Evolutionary conservation across 2,797 vertebrate genomes (phyloP).

Genomic region (Graptemys geographica): DNA sequence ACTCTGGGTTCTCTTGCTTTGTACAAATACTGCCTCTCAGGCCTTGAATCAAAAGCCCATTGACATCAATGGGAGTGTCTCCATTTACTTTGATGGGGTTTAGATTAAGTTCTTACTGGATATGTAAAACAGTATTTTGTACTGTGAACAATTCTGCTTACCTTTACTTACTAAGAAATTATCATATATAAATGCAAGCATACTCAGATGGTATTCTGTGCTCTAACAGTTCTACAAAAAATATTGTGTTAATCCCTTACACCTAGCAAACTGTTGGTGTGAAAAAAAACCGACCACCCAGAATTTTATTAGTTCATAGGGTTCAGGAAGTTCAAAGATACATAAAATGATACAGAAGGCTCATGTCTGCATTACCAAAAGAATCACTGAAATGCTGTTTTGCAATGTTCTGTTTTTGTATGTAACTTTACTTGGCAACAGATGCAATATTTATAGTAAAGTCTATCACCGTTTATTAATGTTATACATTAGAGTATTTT

Average conservation of each 20-base stretch:
- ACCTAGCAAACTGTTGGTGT: constrained; percentile 41
- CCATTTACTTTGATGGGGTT: neutral
- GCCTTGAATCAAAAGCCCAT: neutral
- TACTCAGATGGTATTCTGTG: constrained; percentile 9
- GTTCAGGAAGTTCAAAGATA: constrained; percentile 52
- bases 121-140: neutral
- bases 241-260: constrained; percentile 40
- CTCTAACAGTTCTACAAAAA: constrained; percentile 44
- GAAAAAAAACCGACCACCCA: constrained; percentile 17
- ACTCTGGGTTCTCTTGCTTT: neutral
- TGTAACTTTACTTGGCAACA: constrained; percentile 82
- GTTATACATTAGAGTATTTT: constrained; percentile 82
- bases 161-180: constrained; percentile 10
- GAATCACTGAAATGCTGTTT: constrained; percentile 67
- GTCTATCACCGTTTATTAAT: constrained; percentile 84
- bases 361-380: constrained; percentile 53
- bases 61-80: neutral
- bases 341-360: constrained; percentile 68
- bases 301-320: constrained; percentile 46
- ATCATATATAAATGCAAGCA: neutral
- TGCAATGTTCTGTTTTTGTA: constrained; percentile 74
- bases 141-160: neutral
- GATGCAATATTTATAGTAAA: constrained; percentile 84
- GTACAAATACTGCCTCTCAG: neutral
- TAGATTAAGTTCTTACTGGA: neutral